A percentile compares a stretch with the other conserved stretches of the same genome.
Evolutionary conservation across 2,797 vertebrate species (phyloP).

Genomic region (Merluccius polli): DNA sequence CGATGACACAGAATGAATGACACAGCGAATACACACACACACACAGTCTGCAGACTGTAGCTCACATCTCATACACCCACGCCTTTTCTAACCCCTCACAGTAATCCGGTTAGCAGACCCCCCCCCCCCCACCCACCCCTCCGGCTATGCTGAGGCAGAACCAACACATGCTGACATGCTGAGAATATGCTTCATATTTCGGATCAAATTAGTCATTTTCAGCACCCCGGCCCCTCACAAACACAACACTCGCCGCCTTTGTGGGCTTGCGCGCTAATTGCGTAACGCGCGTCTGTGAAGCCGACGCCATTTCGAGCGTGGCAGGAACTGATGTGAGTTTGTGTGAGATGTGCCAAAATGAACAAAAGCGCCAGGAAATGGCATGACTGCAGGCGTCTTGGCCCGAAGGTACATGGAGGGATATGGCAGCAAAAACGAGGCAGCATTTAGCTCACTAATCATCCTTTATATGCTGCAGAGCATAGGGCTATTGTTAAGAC

Average conservation of each 20-base stretch:
- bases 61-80: neutral
- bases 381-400: slow-evolving; percentile 52
- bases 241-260: slow-evolving; percentile 38
- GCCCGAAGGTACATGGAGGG: slow-evolving; percentile 37
- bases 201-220: slow-evolving; percentile 25
- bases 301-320: slow-evolving; percentile 63
- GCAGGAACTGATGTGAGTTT: slow-evolving; percentile 57
- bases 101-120: slow-evolving; percentile 3
- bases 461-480: neutral
- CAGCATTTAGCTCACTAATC: neutral
- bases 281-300: slow-evolving; percentile 50
- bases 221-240: slow-evolving; percentile 13
- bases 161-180: slow-evolving; percentile 5
- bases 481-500: neutral
- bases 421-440: slow-evolving; percentile 17
- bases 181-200: neutral
- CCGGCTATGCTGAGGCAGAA: slow-evolving; percentile 11
- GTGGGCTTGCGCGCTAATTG: slow-evolving; percentile 57
- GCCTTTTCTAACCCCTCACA: neutral
- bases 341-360: slow-evolving; percentile 52
- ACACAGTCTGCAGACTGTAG: neutral
- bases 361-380: slow-evolving; percentile 50
- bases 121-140: neutral
- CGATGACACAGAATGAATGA: neutral
- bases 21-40: neutral